These are phyloP conservation scores for Adoxophyes honmai DNA, from an alignment of 1,140 invertebrate species.

Conservation along the genomic window DNA sequence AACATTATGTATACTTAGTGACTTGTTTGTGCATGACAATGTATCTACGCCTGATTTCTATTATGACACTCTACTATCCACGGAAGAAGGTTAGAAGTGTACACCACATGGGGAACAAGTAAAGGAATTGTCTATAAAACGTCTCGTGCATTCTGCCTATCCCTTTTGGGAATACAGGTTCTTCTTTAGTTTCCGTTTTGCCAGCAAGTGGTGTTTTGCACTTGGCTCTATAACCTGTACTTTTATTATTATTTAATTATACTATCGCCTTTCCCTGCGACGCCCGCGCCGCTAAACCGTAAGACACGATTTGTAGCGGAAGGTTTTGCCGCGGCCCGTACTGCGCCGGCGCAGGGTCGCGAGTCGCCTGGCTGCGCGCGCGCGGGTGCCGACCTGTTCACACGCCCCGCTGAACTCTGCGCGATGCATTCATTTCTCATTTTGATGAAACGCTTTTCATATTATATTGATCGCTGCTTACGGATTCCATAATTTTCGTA, in stretches of 20 bases:
- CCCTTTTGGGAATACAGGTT: no score
- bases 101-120: no score
- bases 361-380: not conserved
- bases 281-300: conserved; percentile 6
- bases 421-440: conserved; percentile 16
- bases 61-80: no score
- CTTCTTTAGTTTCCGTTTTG: no score
- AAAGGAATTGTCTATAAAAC: no score
- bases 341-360: not conserved
- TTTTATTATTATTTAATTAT: conserved; percentile 11
- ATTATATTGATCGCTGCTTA: conserved; percentile 13
- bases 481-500: conserved; percentile 12
- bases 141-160: no score
- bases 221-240: not conserved
- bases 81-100: no score
- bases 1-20: no score
- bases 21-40: no score
- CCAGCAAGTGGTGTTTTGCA: no score
- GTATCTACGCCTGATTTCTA: no score
- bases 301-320: not conserved
- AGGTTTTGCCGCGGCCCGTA: no score
- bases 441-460: conserved; percentile 14
- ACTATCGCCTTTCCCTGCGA: conserved; percentile 5
- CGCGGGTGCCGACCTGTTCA: not conserved
- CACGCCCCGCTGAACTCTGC: conserved; percentile 12